Conservation (phyloP, 2,113 vertebrate species). For the Heptranchias perlo region DNA sequence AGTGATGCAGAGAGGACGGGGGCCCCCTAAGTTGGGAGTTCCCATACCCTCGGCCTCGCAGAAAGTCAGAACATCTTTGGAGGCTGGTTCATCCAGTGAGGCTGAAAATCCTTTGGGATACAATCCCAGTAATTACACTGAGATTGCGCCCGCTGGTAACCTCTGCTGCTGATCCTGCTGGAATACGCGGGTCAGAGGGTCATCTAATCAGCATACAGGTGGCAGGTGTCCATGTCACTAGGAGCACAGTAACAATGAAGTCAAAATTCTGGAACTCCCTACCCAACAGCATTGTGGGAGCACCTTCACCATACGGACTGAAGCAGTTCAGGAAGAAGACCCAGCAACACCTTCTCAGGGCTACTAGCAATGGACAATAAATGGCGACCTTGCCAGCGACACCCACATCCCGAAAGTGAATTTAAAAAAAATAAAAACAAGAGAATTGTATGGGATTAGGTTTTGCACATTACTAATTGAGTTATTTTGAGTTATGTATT, state of each 20-base stretch:
- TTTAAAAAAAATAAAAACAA: not conserved
- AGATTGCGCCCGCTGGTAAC: not conserved
- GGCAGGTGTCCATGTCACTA: not conserved
- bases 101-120: not conserved
- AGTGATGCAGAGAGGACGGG: not conserved
- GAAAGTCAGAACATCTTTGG: not conserved
- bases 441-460: not conserved
- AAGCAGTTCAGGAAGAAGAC: not conserved
- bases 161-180: not conserved
- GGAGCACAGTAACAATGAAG: not conserved
- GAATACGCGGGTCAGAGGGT: not conserved
- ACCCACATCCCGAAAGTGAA: too few species aligned
- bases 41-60: not conserved
- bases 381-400: not conserved
- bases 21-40: not conserved
- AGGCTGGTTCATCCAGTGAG: not conserved
- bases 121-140: not conserved
- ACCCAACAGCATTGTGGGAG: not conserved
- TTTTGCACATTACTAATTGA: not conserved
- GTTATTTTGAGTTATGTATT: not conserved
- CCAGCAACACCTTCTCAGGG: not conserved
- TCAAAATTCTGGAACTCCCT: not conserved
- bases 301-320: not conserved
- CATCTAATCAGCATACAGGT: not conserved
- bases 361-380: not conserved